phyloP scores from a whole-genome alignment of 2,797 vertebrate genomes.

The Rousettus madagascariensis region DNA sequence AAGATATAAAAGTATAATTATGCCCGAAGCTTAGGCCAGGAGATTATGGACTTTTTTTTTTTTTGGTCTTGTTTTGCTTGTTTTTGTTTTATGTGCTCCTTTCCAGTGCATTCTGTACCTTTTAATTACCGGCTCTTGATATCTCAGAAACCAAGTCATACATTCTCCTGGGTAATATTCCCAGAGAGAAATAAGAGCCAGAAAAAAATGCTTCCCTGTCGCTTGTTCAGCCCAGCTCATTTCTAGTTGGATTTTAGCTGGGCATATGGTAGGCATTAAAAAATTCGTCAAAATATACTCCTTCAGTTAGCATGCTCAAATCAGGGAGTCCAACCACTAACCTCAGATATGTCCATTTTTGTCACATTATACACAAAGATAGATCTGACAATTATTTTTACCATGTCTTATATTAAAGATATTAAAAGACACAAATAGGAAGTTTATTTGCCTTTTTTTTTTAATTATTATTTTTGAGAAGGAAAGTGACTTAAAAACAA shows the following conservation, averaged over 20 bases:
- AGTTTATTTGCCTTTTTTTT: not conserved
- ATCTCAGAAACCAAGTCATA: not conserved
- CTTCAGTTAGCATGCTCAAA: not conserved
- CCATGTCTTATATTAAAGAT: not conserved
- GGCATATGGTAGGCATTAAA: slow-evolving; percentile 42
- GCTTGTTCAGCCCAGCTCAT: not conserved
- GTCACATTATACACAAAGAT: not conserved
- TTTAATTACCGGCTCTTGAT: not conserved
- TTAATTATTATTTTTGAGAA: not conserved
- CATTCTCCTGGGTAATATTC: not conserved
- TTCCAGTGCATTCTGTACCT: not conserved
- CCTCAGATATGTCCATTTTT: not conserved
- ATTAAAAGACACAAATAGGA: not conserved
- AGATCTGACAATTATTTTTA: not conserved
- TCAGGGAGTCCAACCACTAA: not conserved
- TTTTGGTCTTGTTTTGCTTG: not conserved
- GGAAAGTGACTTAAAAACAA: not conserved
- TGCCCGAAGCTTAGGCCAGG: not conserved
- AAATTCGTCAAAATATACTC: not conserved
- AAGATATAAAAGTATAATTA: not conserved
- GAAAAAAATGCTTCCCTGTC: not conserved
- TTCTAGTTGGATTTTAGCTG: not conserved
- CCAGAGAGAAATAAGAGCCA: not conserved
- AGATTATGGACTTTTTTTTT: not conserved
- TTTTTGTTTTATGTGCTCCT: not conserved